Percentiles rank a stretch among this genome's conserved stretches.
Evolutionary conservation across 1,140 invertebrate genomes (phyloP).

Genomic region (Pentalonia nigronervosa): DNA sequence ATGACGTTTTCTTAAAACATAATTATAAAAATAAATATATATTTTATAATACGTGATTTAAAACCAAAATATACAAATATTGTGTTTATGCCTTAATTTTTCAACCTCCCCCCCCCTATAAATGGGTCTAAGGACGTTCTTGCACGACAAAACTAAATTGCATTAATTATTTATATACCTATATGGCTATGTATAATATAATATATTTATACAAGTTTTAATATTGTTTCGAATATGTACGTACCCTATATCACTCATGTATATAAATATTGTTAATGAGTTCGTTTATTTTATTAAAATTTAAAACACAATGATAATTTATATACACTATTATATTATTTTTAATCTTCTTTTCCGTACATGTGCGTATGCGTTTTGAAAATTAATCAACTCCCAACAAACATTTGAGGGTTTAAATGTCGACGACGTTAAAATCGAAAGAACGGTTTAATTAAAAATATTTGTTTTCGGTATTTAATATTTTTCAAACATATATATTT

Average conservation of each 20-base stretch:
- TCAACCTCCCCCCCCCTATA: too few relatives aligned
- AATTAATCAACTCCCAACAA: background rate
- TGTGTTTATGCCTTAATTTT: too few relatives aligned
- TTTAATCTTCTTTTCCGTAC: background rate
- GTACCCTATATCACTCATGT: background rate
- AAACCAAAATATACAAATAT: too few relatives aligned
- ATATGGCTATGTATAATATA: too few relatives aligned
- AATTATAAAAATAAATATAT: too few relatives aligned
- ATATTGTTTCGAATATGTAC: background rate
- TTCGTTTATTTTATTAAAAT: background rate
- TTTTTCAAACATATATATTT: background rate
- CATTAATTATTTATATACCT: too few relatives aligned
- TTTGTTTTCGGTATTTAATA: background rate
- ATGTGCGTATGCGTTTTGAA: background rate
- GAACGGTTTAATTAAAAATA: background rate
- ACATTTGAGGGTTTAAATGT: background rate
- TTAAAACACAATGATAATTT: background rate
- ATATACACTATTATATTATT: background rate
- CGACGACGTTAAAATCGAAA: background rate
- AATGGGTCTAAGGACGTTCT: too few relatives aligned
- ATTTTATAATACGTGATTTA: too few relatives aligned
- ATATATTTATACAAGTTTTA: background rate
- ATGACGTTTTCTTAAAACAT: too few relatives aligned
- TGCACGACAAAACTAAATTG: too few relatives aligned
- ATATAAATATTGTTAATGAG: background rate